Percentiles rank a stretch among this genome's conserved stretches.
Conservation (phyloP, 2,888 invertebrate species). For the Drosophila diplacantha region DNA sequence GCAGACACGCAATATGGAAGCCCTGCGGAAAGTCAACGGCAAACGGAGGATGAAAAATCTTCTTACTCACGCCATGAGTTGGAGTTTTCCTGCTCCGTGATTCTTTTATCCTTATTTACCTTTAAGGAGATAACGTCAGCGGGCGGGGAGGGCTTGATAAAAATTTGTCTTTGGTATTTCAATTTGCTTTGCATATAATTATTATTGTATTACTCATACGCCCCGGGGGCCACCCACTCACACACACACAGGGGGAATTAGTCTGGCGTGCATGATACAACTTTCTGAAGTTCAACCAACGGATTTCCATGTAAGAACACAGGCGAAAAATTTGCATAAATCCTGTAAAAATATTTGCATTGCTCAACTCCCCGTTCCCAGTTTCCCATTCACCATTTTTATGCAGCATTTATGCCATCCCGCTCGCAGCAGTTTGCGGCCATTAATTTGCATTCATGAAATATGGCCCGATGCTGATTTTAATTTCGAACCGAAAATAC, state of each 20-base stretch:
- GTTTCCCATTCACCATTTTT: conserved; percentile 13
- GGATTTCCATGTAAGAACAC: conserved; percentile 24
- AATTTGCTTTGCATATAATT: conserved; percentile 43
- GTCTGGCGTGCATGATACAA: conserved; percentile 30
- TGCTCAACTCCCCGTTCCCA: conserved; percentile 30
- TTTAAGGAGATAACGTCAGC: conserved; percentile 29
- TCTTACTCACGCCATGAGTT: conserved; percentile 25
- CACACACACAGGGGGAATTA: conserved; percentile 25
- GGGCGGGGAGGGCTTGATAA: conserved; percentile 4
- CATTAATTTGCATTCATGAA: conserved; percentile 55
- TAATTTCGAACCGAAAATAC: conserved; percentile 25
- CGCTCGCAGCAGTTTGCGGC: conserved; percentile 37
- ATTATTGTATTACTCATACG: conserved; percentile 40
- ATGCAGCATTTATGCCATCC: conserved; percentile 15
- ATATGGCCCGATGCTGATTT: conserved; percentile 26
- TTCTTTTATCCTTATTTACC: conserved; percentile 35
- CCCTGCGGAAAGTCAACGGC: conserved; percentile 47
- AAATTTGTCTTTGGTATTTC: conserved; percentile 41
- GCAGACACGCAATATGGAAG: conserved; percentile 62
- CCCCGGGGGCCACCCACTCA: conserved; percentile 19
- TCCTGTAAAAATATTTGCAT: conserved; percentile 60
- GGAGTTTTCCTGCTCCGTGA: conserved; percentile 33
- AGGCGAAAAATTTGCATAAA: conserved; percentile 58
- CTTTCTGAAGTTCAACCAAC: conserved; percentile 33
- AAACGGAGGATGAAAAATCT: conserved; percentile 18